Evolutionary conservation across 2,888 invertebrate species (phyloP).

Genomic region (Tipula vernalis): DNA sequence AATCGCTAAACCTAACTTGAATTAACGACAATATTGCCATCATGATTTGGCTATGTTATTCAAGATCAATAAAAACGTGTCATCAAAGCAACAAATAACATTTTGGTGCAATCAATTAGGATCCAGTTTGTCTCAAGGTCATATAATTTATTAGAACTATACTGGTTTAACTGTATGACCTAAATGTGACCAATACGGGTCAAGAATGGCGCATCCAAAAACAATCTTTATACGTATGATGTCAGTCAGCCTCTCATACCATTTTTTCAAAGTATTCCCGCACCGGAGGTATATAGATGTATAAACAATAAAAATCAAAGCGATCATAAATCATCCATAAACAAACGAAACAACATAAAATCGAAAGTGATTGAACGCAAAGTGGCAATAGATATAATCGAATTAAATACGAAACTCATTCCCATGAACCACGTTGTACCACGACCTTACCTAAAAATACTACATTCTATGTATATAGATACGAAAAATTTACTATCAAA

Average conservation of each 20-base stretch:
- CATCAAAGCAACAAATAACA: too few species aligned
- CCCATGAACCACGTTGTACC: background rate
- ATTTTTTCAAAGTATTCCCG: background rate
- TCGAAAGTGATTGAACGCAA: background rate
- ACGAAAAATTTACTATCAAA: background rate
- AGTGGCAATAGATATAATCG: background rate
- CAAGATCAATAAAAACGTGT: too few species aligned
- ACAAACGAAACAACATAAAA: background rate
- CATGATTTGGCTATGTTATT: too few species aligned
- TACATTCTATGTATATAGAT: background rate
- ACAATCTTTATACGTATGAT: background rate
- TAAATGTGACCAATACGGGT: background rate
- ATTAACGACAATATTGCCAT: too few species aligned
- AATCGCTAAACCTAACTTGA: too few species aligned
- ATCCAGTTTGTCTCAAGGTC: too few species aligned
- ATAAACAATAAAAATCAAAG: background rate
- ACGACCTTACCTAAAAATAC: background rate
- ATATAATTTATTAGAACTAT: too few species aligned
- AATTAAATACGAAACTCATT: background rate
- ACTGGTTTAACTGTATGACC: background rate
- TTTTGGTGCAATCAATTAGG: too few species aligned
- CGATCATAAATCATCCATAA: background rate
- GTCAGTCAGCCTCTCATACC: background rate
- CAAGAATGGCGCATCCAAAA: background rate
- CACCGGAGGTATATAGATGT: background rate